Percentiles rank a stretch among this genome's conserved stretches.
Evolutionary conservation across 2,888 invertebrate genomes (phyloP).

Genomic region (Frankliniella intonsa): DNA sequence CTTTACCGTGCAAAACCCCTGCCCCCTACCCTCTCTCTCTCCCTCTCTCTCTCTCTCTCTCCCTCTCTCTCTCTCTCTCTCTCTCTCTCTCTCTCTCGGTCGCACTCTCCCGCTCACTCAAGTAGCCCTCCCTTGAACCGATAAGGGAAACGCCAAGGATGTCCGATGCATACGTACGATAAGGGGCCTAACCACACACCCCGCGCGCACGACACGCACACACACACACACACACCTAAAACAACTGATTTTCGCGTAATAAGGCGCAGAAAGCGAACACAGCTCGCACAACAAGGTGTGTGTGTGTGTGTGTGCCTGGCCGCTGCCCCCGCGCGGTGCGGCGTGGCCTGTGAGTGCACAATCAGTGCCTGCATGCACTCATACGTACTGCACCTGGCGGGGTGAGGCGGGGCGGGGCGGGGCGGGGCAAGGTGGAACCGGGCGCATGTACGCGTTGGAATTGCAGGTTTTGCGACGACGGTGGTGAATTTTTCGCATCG

Average conservation of each 20-base stretch:
- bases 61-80: too few species aligned
- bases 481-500: neutral
- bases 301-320: neutral
- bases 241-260: slow-evolving; percentile 20
- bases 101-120: too few species aligned
- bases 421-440: neutral
- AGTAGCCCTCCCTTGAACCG: too few species aligned
- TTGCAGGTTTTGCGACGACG: slow-evolving; percentile 8
- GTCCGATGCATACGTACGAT: slow-evolving; percentile 10
- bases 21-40: too few species aligned
- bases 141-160: slow-evolving; percentile 22
- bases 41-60: too few species aligned
- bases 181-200: neutral
- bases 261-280: neutral
- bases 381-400: slow-evolving; percentile 6
- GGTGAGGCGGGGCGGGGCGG: neutral
- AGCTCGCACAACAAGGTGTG: neutral
- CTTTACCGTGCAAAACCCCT: neutral
- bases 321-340: neutral
- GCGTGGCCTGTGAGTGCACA: neutral
- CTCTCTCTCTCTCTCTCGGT: too few species aligned
- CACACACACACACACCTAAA: slow-evolving; percentile 9
- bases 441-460: neutral
- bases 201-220: neutral
- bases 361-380: slow-evolving; percentile 10